A percentile compares a stretch with the other conserved stretches of the same genome.
Conservation (phyloP, 2,797 vertebrate species). For the Catharus ustulatus region DNA sequence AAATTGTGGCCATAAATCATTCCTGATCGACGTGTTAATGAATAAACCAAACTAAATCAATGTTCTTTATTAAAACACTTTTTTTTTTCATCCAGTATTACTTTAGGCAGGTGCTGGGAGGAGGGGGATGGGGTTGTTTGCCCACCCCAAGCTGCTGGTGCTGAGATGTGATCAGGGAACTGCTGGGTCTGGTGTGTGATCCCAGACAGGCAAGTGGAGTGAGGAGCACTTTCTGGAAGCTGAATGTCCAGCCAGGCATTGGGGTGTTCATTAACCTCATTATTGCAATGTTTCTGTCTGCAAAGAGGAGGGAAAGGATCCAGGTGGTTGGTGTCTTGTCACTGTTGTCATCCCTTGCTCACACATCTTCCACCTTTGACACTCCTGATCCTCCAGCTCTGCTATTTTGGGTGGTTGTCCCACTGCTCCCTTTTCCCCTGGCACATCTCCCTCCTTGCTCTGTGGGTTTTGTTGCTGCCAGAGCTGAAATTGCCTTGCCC, state of each 20-base stretch:
- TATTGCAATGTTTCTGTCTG: neutral
- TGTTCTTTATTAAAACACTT: constrained; percentile 76
- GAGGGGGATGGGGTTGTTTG: neutral
- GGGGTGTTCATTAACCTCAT: neutral
- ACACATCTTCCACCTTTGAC: neutral
- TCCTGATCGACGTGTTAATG: constrained; percentile 69
- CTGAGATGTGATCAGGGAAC: neutral
- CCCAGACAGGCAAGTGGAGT: neutral
- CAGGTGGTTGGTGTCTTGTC: accelerated
- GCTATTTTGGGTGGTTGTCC: neutral
- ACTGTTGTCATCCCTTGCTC: accelerated
- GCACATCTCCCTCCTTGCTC: neutral
- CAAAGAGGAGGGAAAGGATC: neutral
- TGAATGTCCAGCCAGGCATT: accelerated
- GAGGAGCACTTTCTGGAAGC: neutral
- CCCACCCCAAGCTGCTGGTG: accelerated
- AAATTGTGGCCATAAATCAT: constrained; percentile 79
- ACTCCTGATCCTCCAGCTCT: neutral
- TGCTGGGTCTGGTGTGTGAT: neutral
- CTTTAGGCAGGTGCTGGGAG: neutral
- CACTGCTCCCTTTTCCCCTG: neutral
- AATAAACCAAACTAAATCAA: constrained; percentile 71
- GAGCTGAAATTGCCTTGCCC: neutral
- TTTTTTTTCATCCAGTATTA: constrained; percentile 67
- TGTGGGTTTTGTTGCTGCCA: accelerated